These are phyloP conservation scores for Pelodiscus sinensis DNA, from an alignment of 2,113 vertebrate genomes.

Conservation along the genomic window DNA sequence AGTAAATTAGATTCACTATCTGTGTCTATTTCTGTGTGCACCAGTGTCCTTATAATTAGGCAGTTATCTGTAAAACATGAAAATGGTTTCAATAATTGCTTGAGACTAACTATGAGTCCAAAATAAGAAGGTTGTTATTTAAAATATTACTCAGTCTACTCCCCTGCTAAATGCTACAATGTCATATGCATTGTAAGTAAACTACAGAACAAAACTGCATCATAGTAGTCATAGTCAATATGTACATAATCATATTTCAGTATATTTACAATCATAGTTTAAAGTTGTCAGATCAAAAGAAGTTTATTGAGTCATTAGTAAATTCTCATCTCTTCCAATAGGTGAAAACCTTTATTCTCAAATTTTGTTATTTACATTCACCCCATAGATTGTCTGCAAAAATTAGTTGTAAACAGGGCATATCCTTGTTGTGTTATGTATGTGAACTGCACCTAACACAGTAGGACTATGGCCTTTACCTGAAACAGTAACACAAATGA, in stretches of 20 bases:
- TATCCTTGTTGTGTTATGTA: neutral
- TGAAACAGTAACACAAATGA: neutral
- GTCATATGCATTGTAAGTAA: neutral
- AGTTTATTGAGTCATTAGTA: neutral
- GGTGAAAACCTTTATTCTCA: neutral
- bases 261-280: rapidly evolving
- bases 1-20: constrained; percentile 66
- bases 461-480: rapidly evolving
- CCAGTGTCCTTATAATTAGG: constrained; percentile 32
- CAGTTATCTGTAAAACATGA: constrained; percentile 53
- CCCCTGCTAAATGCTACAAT: neutral
- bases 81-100: constrained; percentile 51
- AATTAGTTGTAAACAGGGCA: neutral
- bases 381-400: neutral
- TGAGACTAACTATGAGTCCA: neutral
- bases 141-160: neutral
- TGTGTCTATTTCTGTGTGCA: constrained; percentile 30
- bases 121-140: neutral
- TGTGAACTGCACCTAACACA: neutral
- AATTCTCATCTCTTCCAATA: neutral
- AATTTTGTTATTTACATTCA: neutral
- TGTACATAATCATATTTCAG: rapidly evolving
- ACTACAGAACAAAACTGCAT: neutral
- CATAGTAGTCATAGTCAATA: neutral
- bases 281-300: neutral